phyloP scores from a whole-genome alignment of 30 jellyfish, hydroid and myxozoan genomes.

The Hydractinia echinata region DNA sequence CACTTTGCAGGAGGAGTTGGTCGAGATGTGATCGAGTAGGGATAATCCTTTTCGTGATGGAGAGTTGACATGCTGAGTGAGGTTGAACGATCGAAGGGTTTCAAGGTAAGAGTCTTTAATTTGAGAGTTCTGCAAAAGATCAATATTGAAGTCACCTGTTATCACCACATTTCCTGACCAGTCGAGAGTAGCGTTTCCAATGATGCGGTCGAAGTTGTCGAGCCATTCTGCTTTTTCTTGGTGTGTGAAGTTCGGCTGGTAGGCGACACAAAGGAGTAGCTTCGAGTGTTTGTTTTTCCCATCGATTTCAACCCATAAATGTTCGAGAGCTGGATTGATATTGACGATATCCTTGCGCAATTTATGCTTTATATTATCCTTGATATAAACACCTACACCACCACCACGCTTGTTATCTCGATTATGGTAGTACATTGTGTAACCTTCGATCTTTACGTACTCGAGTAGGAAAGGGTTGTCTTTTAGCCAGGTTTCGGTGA shows the following conservation, averaged over 20 bases:
- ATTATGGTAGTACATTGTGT: slow-evolving; percentile 41
- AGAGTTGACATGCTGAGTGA: slow-evolving; percentile 46
- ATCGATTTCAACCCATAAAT: too few relatives aligned
- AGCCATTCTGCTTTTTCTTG: slow-evolving; percentile 17
- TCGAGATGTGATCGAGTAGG: slow-evolving; percentile 62
- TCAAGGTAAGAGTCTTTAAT: slow-evolving; percentile 28
- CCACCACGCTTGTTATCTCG: slow-evolving; percentile 59
- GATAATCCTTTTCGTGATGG: slow-evolving; percentile 53
- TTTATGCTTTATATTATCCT: slow-evolving; percentile 39
- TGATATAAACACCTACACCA: slow-evolving; percentile 58
- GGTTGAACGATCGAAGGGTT: slow-evolving; percentile 43
- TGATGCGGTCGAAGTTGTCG: slow-evolving; percentile 9
- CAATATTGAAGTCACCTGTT: slow-evolving; percentile 37
- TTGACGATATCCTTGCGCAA: too few relatives aligned
- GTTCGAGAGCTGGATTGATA: too few relatives aligned
- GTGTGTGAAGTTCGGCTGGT: slow-evolving; percentile 35
- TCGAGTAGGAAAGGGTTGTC: slow-evolving; percentile 51
- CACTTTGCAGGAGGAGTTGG: slow-evolving; percentile 25
- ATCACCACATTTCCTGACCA: slow-evolving; percentile 28
- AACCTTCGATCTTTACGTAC: slow-evolving; percentile 58
- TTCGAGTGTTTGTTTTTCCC: slow-evolving; percentile 61
- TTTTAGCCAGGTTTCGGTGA: slow-evolving; percentile 71
- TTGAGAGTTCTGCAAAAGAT: background rate
- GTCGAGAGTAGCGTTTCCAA: slow-evolving; percentile 24
- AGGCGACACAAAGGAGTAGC: slow-evolving; percentile 52